A percentile compares a stretch with the other conserved stretches of the same genome.
These are phyloP conservation scores for Tuta absoluta DNA, from an alignment of 2,888 invertebrate genomes.

Conservation along the genomic window DNA sequence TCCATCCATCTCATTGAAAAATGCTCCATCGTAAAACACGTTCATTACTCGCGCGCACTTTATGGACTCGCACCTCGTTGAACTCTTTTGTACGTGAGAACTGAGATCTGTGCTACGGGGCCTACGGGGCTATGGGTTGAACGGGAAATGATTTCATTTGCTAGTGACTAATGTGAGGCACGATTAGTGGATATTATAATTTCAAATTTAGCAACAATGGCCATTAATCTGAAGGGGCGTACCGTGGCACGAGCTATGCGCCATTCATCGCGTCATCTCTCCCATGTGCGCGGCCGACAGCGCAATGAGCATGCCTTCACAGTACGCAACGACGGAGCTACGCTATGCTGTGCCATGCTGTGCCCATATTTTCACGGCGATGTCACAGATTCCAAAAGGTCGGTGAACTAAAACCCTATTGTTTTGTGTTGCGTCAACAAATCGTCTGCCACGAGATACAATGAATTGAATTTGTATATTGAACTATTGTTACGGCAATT, in stretches of 20 bases:
- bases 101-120: slow-evolving; percentile 1
- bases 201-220: slow-evolving; percentile 69
- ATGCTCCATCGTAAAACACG: slow-evolving; percentile 11
- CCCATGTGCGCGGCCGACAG: slow-evolving; percentile 33
- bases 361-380: slow-evolving; percentile 74
- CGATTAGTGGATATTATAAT: slow-evolving; percentile 64
- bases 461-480: slow-evolving; percentile 70
- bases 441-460: slow-evolving; percentile 71
- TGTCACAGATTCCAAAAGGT: slow-evolving; percentile 78
- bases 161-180: slow-evolving; percentile 55
- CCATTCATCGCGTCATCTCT: slow-evolving; percentile 65
- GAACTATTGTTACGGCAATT: slow-evolving; percentile 67
- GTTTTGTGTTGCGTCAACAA: slow-evolving; percentile 76
- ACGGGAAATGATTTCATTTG: slow-evolving; percentile 27
- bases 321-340: slow-evolving; percentile 56
- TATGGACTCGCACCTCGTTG: slow-evolving; percentile 20
- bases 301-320: slow-evolving; percentile 24
- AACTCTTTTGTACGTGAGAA: slow-evolving; percentile 27
- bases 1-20: slow-evolving; percentile 11
- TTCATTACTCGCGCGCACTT: slow-evolving; percentile 11
- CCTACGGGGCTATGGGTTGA: slow-evolving; percentile 5
- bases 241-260: slow-evolving; percentile 64
- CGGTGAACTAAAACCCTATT: slow-evolving; percentile 75
- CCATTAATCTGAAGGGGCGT: slow-evolving; percentile 70
- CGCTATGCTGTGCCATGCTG: slow-evolving; percentile 51